These are phyloP conservation scores for Hypena proboscidalis DNA, from an alignment of 2,888 invertebrate species.

Conservation along the genomic window DNA sequence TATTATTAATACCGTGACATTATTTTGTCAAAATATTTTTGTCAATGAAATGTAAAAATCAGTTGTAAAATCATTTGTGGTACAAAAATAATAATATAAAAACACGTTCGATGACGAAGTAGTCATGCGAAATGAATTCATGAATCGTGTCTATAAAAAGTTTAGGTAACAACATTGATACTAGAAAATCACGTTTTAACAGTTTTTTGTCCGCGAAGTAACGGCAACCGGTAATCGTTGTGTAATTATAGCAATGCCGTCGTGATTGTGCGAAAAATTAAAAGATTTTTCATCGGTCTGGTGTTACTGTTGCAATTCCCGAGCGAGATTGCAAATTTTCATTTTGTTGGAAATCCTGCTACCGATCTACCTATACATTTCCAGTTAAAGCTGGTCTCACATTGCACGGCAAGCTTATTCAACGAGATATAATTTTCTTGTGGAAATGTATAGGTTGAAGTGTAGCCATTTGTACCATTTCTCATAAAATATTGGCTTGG, in stretches of 20 bases:
- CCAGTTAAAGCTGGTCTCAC: not conserved
- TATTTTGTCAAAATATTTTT: too few species aligned
- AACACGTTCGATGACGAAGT: too few species aligned
- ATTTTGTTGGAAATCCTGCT: not conserved
- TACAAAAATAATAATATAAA: too few species aligned
- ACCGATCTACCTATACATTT: not conserved
- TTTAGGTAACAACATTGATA: not conserved
- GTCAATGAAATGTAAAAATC: too few species aligned
- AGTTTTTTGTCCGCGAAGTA: conserved; percentile 2
- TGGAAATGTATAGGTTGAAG: too few species aligned
- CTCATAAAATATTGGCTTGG: too few species aligned
- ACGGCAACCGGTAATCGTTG: conserved; percentile 22
- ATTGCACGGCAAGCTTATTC: too few species aligned
- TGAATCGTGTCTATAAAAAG: not conserved
- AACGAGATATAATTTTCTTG: too few species aligned
- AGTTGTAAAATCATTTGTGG: too few species aligned
- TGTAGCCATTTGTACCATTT: too few species aligned
- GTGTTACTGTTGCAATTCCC: not conserved
- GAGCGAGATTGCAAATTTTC: not conserved
- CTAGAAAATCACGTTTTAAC: not conserved
- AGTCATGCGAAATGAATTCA: too few species aligned
- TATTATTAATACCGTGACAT: too few species aligned
- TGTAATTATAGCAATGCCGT: conserved; percentile 21
- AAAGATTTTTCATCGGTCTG: conserved; percentile 9
- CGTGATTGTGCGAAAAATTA: conserved; percentile 8